phyloP scores from a whole-genome alignment of 2,888 invertebrate genomes.

The Brachyopa scutellaris region DNA sequence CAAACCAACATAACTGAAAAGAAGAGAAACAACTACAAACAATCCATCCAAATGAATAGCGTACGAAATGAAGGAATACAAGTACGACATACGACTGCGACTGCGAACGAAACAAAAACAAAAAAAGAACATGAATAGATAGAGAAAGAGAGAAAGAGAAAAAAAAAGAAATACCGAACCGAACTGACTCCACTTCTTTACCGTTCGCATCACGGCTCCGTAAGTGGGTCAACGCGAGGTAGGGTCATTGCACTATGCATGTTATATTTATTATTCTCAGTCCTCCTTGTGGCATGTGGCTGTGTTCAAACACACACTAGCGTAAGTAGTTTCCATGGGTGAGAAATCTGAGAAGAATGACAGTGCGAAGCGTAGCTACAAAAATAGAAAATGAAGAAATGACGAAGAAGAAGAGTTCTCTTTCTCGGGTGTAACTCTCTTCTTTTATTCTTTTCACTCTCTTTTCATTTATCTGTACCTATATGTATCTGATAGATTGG shows the following conservation, averaged over 20 bases:
- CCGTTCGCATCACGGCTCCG: conserved; percentile 80
- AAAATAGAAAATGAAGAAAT: conserved; percentile 48
- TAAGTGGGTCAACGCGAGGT: conserved; percentile 82
- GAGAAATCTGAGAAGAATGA: conserved; percentile 41
- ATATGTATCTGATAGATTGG: conserved; percentile 2
- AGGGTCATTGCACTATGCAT: conserved; percentile 81
- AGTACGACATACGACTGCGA: neutral
- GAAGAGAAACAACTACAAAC: conserved; percentile 23
- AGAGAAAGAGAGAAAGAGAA: conserved; percentile 27
- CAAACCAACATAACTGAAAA: neutral
- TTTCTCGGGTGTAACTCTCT: conserved; percentile 9
- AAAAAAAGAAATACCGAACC: conserved; percentile 36
- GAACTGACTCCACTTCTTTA: conserved; percentile 76
- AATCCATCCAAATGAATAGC: conserved; percentile 12
- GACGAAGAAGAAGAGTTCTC: conserved; percentile 52
- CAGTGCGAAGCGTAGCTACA: conserved; percentile 45
- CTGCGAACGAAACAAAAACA: conserved; percentile 13
- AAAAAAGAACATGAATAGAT: conserved; percentile 17
- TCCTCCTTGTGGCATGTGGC: conserved; percentile 49
- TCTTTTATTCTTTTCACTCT: neutral
- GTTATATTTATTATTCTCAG: conserved; percentile 68
- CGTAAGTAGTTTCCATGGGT: conserved; percentile 8
- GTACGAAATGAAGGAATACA: conserved; percentile 2
- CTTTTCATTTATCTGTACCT: too few relatives aligned
- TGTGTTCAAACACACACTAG: conserved; percentile 32